These are phyloP conservation scores for Ericerus pela DNA, from an alignment of 1,140 invertebrate genomes.

Conservation along the genomic window DNA sequence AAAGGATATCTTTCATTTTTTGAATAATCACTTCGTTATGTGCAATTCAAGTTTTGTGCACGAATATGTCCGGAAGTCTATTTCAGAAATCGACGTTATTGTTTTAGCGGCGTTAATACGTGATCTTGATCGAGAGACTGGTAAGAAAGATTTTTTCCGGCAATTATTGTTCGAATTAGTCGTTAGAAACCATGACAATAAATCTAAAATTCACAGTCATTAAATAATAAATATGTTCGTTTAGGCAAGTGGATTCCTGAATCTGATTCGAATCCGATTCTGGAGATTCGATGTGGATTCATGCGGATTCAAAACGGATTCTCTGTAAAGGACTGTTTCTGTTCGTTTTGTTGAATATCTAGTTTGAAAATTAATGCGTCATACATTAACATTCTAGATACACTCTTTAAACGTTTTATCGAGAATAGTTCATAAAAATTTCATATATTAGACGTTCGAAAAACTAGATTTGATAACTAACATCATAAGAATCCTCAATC, in stretches of 20 bases:
- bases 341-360: slow-evolving; percentile 16
- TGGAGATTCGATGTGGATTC: too few relatives aligned
- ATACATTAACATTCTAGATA: background rate
- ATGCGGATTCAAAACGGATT: too few relatives aligned
- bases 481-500: too few relatives aligned
- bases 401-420: too few relatives aligned
- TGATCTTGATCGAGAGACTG: slow-evolving; percentile 71
- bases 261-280: too few relatives aligned
- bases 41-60: slow-evolving; percentile 41
- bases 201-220: slow-evolving; percentile 13
- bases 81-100: slow-evolving; percentile 63
- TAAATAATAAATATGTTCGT: too few relatives aligned
- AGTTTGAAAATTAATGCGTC: slow-evolving; percentile 3
- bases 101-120: slow-evolving; percentile 66
- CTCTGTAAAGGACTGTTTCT: slow-evolving; percentile 10
- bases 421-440: too few relatives aligned
- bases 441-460: too few relatives aligned
- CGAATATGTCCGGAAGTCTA: slow-evolving; percentile 41
- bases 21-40: slow-evolving; percentile 51
- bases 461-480: too few relatives aligned
- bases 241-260: too few relatives aligned
- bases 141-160: slow-evolving; percentile 57
- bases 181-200: too few relatives aligned
- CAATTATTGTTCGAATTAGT: too few relatives aligned
- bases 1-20: slow-evolving; percentile 59